Base-by-base conservation (phyloP, 2,888 invertebrate genomes). In the Mystacides longicornis region DNA sequence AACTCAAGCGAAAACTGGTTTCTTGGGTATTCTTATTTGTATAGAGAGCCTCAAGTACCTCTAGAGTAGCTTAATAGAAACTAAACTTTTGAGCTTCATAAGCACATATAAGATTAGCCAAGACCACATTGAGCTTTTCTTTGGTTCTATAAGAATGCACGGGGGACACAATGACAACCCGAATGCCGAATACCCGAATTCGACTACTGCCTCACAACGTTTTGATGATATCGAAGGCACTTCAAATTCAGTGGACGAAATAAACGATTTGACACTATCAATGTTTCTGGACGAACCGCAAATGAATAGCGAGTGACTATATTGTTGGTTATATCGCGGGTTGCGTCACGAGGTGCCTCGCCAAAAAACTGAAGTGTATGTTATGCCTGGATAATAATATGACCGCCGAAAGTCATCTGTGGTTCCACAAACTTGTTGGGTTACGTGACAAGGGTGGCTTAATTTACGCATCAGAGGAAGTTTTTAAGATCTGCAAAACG, bases 141-240 rank as follows among this genome's bases (percentile, higher is more conserved):
- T 43, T 43, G 43, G 43, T 43, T 43, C 43, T 43, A 43, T 43
- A 43, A 43, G 43, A 43, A 43, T 43, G 43, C 43, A 43, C 18
- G 43, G 43, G 43, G 43, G 43, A n/a, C 43, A 43, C 43, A 43
- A 43, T 18, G 43, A 43, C 18, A 43, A 43, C 43, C 43, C 43
- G 16, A 43, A 43, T 43, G 43, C 43, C 43, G 16, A 43, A 14
- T 43, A 43, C 43, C 7, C 16, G 5, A 43, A 43, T 43, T 43
- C 43, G 18, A 43, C 43, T 16, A 16, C 18, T n/a, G 43, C 43
- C 43, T 43, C 43, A 43, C 43, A 43, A 43, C 43, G 43, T 43
- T 43, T 18, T 43, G 43, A 43, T 18, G 43, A 43, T 5, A 43
- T 14, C 16, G 9, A 43, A 43, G 43, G 16, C 18, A 14, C 16